phyloP scores from a whole-genome alignment of 2,113 vertebrate species.

The Entelurus aequoreus region DNA sequence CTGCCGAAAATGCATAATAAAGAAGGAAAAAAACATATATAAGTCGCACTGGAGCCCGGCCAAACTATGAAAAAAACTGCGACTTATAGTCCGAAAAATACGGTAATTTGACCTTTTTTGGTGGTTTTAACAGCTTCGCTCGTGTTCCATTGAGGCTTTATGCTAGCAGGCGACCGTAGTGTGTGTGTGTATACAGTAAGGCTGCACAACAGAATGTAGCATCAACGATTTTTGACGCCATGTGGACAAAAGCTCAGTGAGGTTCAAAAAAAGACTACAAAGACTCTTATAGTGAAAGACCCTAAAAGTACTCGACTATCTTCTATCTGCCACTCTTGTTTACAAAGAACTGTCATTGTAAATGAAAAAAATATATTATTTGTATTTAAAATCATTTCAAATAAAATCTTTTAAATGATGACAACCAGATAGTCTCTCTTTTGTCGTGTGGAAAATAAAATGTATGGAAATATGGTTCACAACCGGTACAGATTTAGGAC shows the following conservation, averaged over 20 bases:
- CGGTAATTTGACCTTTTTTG: no score
- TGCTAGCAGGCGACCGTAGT: not conserved
- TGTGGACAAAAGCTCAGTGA: conserved; percentile 43
- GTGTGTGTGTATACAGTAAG: conserved; percentile 43
- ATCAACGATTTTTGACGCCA: conserved; percentile 57
- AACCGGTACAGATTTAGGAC: no score
- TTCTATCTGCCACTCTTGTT: conserved; percentile 78
- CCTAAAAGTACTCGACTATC: conserved; percentile 2
- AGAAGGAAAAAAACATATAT: no score
- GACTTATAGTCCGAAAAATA: no score
- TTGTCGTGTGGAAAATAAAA: no score
- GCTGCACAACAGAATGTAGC: conserved; percentile 70
- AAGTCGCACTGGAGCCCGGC: no score
- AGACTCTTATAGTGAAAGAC: conserved; percentile 35
- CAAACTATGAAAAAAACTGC: no score
- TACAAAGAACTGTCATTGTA: conserved; percentile 86
- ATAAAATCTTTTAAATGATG: conserved; percentile 81
- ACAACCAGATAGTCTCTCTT: no score
- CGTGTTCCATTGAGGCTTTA: no score
- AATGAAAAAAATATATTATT: conserved; percentile 83
- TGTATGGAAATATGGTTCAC: no score
- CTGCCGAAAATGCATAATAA: no score
- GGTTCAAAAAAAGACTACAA: conserved; percentile 40
- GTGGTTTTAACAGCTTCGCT: no score
- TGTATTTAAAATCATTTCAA: conserved; percentile 90